These are phyloP conservation scores for Regulus satrapa DNA, from an alignment of 2,113 vertebrate genomes.

Conservation along the genomic window DNA sequence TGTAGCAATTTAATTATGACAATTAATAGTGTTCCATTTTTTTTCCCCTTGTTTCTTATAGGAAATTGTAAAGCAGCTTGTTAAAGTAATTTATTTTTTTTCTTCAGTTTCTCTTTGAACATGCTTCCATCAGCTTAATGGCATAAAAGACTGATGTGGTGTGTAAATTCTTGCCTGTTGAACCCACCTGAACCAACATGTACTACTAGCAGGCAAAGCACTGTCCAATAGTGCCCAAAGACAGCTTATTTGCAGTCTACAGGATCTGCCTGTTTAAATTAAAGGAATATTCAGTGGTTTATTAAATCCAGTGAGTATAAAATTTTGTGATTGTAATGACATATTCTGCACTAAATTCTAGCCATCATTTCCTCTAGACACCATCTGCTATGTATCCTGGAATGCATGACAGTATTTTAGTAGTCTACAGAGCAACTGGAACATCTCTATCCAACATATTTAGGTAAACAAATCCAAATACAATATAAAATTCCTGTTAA, in stretches of 20 bases:
- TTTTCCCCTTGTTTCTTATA: background rate
- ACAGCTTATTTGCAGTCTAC: background rate
- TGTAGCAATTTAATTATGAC: conserved; percentile 30
- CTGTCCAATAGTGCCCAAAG: background rate
- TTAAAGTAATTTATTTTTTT: background rate
- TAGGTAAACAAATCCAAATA: background rate
- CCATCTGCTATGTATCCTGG: background rate
- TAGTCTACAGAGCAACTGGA: background rate
- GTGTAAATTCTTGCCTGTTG: background rate
- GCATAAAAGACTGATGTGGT: background rate
- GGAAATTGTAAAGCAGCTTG: background rate
- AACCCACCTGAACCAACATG: background rate
- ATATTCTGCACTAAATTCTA: background rate
- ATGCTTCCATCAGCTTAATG: background rate
- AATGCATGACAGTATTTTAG: background rate
- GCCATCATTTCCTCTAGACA: background rate
- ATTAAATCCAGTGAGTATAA: background rate
- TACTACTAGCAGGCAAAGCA: background rate
- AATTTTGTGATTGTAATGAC: background rate
- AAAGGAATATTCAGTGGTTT: background rate
- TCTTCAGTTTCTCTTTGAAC: background rate
- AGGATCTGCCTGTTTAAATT: background rate
- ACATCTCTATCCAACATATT: background rate
- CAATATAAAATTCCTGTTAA: background rate
- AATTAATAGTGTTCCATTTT: background rate